phyloP scores from a whole-genome alignment of 2,113 vertebrate species.

The Psilopogon haemacephalus region DNA sequence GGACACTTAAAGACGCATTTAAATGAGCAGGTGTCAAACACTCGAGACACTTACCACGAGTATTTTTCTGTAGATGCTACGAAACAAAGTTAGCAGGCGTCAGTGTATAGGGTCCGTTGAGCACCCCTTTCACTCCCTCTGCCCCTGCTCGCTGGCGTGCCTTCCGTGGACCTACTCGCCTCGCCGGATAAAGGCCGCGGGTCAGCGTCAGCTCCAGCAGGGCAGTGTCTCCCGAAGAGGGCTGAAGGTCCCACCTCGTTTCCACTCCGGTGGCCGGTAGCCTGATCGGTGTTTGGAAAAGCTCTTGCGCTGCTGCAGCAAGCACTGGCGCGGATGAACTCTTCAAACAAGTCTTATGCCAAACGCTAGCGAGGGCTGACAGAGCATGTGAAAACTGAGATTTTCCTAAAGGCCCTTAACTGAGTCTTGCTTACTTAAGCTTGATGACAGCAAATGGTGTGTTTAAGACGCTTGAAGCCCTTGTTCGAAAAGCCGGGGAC shows the following conservation, averaged over 20 bases:
- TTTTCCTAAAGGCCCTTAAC: neutral
- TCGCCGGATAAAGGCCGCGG: too few species aligned
- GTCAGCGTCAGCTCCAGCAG: neutral
- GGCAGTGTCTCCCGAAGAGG: neutral
- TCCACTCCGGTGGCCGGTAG: neutral
- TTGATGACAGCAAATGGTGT: neutral
- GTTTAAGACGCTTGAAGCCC: neutral
- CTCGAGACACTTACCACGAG: neutral
- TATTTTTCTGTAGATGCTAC: neutral
- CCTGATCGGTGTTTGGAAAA: neutral
- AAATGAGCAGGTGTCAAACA: neutral
- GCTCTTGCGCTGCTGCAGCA: neutral
- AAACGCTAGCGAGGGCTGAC: neutral
- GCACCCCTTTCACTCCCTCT: neutral
- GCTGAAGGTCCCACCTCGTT: neutral
- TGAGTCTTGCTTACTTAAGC: neutral
- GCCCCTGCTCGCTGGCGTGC: neutral
- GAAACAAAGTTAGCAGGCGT: neutral
- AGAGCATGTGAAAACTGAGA: neutral
- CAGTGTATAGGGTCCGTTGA: neutral
- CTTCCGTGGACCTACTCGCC: neutral
- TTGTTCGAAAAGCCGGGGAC: accelerated
- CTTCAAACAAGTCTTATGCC: neutral
- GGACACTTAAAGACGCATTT: neutral
- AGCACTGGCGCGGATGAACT: neutral